Evolutionary conservation across 2,113 vertebrate genomes (phyloP).

Genomic region (Zosterops pallidus): DNA sequence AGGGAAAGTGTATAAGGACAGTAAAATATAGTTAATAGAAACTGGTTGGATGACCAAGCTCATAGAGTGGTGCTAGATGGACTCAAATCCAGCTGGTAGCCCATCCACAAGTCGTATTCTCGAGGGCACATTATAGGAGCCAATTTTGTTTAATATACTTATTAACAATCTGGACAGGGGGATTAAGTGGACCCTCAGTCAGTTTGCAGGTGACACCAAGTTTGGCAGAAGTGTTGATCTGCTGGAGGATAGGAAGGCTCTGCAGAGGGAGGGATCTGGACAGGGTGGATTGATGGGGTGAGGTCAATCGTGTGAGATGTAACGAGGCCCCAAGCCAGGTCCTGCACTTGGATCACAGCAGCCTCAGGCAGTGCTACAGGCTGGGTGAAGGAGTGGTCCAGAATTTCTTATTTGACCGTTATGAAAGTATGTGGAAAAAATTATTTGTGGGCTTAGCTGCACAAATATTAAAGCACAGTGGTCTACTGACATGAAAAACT

Average conservation of each 20-base stretch:
- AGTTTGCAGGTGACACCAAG: background rate
- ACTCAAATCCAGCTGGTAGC: background rate
- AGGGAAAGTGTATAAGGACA: background rate
- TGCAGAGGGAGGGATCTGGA: background rate
- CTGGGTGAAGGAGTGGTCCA: background rate
- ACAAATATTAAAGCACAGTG: background rate
- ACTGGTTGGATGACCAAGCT: background rate
- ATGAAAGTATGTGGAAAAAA: background rate
- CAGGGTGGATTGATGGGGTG: rapidly evolving
- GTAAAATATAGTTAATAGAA: background rate
- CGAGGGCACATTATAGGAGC: background rate
- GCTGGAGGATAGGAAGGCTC: background rate
- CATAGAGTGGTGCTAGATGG: background rate
- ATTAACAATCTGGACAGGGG: background rate
- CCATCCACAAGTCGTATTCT: background rate
- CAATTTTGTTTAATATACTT: background rate
- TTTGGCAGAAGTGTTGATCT: background rate
- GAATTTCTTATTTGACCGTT: background rate
- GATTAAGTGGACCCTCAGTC: background rate
- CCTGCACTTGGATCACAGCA: background rate
- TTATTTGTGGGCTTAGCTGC: background rate
- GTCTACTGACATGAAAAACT: background rate
- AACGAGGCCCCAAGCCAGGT: rapidly evolving
- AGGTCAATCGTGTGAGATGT: rapidly evolving
- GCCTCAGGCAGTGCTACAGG: rapidly evolving